Conservation (phyloP, 2,113 vertebrate genomes). For the Alouatta palliata region DNA sequence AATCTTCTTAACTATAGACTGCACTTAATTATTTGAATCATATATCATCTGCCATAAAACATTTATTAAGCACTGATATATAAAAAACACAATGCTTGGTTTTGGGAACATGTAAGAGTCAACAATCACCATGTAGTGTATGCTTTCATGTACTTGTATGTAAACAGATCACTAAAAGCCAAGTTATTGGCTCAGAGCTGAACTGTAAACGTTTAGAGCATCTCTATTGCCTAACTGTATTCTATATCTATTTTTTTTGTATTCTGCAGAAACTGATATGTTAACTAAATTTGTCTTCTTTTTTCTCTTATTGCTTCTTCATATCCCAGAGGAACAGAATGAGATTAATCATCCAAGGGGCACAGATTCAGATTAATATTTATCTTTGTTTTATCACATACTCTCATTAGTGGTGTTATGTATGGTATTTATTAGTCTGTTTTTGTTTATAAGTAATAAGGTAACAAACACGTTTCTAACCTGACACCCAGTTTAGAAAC, state of each 20-base stretch:
- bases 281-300: background rate
- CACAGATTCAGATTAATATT: background rate
- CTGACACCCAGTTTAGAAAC: background rate
- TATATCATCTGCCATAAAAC: background rate
- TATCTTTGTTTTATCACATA: conserved; percentile 20
- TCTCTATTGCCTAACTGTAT: background rate
- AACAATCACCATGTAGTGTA: background rate
- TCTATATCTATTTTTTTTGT: background rate
- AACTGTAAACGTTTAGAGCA: background rate
- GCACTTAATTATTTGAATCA: conserved; percentile 9
- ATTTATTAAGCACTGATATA: background rate
- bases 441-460: conserved; percentile 1
- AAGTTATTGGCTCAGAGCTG: background rate
- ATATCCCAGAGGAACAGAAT: background rate
- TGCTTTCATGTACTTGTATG: background rate
- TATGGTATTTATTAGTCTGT: background rate
- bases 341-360: too few relatives aligned
- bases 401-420: background rate
- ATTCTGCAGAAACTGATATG: background rate
- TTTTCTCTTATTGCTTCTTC: background rate
- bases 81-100: background rate
- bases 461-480: background rate
- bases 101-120: background rate
- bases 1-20: background rate
- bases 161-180: background rate